These are phyloP conservation scores for Crotophaga sulcirostris DNA, from an alignment of 2,113 vertebrate genomes.

Conservation along the genomic window DNA sequence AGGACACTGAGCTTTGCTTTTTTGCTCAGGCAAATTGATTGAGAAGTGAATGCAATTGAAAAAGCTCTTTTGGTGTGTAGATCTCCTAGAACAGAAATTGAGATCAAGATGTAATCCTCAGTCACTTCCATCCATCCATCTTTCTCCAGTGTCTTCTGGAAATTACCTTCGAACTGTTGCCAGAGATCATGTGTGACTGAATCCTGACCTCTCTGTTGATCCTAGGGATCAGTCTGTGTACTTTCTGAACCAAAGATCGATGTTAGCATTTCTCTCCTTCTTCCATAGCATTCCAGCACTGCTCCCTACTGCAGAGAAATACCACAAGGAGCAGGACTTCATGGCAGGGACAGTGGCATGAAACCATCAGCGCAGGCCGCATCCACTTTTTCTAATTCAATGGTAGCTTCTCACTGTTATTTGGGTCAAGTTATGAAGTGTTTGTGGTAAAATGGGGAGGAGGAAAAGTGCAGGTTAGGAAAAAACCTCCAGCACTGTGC, in stretches of 20 bases:
- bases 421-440: neutral
- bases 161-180: neutral
- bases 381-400: neutral
- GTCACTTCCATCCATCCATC: neutral
- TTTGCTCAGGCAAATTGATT: neutral
- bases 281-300: neutral
- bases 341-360: fast-evolving
- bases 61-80: neutral
- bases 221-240: neutral
- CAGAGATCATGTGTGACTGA: neutral
- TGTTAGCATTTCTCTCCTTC: neutral
- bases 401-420: neutral
- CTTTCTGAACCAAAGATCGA: neutral
- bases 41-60: neutral
- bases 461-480: neutral
- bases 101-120: neutral
- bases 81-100: neutral
- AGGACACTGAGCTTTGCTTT: neutral
- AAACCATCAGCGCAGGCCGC: neutral
- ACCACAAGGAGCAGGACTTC: neutral
- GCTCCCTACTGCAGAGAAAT: neutral
- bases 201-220: constrained; percentile 20
- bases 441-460: neutral
- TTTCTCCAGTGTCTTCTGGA: neutral
- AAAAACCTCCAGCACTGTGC: neutral